Evolutionary conservation across 2,113 vertebrate genomes (phyloP).

Genomic region (Anser cygnoides): DNA sequence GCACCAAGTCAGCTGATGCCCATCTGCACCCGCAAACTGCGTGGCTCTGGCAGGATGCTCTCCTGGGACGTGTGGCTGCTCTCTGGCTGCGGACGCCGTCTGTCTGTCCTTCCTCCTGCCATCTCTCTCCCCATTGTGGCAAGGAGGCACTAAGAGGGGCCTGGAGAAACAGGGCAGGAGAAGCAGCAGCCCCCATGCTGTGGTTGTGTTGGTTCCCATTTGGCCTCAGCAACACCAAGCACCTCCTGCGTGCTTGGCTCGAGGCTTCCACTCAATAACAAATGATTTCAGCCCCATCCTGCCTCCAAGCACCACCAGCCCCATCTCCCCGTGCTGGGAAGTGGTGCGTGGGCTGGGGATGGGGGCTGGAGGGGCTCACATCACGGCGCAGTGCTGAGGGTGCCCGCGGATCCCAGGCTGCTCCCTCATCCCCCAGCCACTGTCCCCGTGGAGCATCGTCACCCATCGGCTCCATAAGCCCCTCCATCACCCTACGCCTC

Average conservation of each 20-base stretch:
- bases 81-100: background rate
- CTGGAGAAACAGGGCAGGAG: background rate
- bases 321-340: background rate
- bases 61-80: background rate
- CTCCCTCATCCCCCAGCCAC: rapidly evolving
- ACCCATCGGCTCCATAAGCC: too few relatives aligned
- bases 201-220: background rate
- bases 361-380: background rate
- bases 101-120: background rate
- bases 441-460: rapidly evolving
- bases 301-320: background rate
- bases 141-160: background rate
- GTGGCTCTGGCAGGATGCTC: background rate
- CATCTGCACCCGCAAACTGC: background rate
- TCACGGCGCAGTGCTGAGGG: rapidly evolving
- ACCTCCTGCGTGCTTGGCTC: background rate
- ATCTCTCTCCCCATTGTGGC: background rate
- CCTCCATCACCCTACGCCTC: too few relatives aligned
- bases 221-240: background rate
- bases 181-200: too few relatives aligned
- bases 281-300: background rate
- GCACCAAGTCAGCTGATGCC: background rate
- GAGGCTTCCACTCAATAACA: background rate
- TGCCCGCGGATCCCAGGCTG: background rate
- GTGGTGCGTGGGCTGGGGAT: background rate